A percentile compares a stretch with the other conserved stretches of the same genome.
These are phyloP conservation scores for Papilio gigon DNA, from an alignment of 2,888 invertebrate genomes.

Conservation along the genomic window DNA sequence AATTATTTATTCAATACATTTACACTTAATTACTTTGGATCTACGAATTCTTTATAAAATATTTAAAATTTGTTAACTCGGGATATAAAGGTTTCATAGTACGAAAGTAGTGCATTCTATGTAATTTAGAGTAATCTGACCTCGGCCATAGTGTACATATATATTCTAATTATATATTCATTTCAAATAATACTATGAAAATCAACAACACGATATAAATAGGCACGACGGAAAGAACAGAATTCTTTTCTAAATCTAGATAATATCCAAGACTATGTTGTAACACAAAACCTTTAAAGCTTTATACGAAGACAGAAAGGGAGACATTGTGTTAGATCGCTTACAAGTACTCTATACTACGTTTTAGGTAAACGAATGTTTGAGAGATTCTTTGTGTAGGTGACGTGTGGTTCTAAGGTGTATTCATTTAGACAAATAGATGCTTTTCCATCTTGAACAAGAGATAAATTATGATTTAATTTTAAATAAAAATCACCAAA, in stretches of 20 bases:
- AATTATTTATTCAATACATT: slow-evolving; percentile 51
- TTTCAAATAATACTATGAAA: slow-evolving; percentile 68
- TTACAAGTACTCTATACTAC: slow-evolving; percentile 32
- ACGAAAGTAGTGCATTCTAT: not conserved
- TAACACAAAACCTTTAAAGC: slow-evolving; percentile 31
- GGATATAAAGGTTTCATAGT: not conserved
- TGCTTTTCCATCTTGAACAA: not conserved
- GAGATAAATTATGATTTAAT: not conserved
- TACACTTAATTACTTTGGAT: slow-evolving; percentile 37
- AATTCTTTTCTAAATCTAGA: slow-evolving; percentile 46
- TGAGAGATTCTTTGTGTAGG: slow-evolving; percentile 41
- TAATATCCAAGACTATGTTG: slow-evolving; percentile 13
- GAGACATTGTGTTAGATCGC: slow-evolving; percentile 7
- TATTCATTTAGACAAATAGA: not conserved
- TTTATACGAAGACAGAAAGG: slow-evolving; percentile 22
- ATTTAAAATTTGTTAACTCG: not conserved
- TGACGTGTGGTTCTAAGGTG: slow-evolving; percentile 15
- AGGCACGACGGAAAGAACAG: slow-evolving; percentile 69
- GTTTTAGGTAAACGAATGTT: slow-evolving; percentile 28
- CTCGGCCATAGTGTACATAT: slow-evolving; percentile 43
- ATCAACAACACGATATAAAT: slow-evolving; percentile 63
- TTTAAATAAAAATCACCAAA: not conserved
- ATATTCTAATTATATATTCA: slow-evolving; percentile 53
- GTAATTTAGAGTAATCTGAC: slow-evolving; percentile 17
- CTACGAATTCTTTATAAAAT: slow-evolving; percentile 1